A percentile compares a stretch with the other conserved stretches of the same genome.
phyloP scores from a whole-genome alignment of 2,113 vertebrate species.

The Melierax canorus region DNA sequence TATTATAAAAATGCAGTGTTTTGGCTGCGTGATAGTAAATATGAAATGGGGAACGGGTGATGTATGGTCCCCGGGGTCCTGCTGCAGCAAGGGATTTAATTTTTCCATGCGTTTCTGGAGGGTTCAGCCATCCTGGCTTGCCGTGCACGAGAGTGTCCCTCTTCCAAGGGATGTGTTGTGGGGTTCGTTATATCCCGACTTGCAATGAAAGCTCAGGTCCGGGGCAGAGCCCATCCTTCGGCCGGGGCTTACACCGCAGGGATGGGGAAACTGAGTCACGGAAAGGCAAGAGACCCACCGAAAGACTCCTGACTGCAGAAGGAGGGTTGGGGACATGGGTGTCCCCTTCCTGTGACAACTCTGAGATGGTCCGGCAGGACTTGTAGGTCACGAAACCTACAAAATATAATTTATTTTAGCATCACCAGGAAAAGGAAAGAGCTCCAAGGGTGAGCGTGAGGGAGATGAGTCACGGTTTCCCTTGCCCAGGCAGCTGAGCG shows the following conservation, averaged over 20 bases:
- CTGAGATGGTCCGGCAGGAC: not conserved
- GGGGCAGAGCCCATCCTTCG: not conserved
- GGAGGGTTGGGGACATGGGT: too few relatives aligned
- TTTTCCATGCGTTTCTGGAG: not conserved
- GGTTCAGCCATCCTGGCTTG: not conserved
- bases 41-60: rapidly evolving
- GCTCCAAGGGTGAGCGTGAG: not conserved
- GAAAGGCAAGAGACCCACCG: rapidly evolving
- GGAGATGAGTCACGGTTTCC: not conserved
- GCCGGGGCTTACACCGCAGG: rapidly evolving
- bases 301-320: not conserved
- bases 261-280: not conserved
- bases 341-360: not conserved
- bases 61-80: rapidly evolving
- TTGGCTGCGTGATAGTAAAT: not conserved
- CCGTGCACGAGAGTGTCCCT: rapidly evolving
- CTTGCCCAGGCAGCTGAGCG: not conserved
- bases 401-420: not conserved
- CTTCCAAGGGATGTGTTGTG: not conserved
- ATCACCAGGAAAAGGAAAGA: not conserved
- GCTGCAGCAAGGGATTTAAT: not conserved
- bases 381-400: rapidly evolving
- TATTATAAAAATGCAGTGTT: rapidly evolving
- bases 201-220: rapidly evolving
- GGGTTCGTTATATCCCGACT: rapidly evolving